Evolutionary conservation across 37 sponge, comb jelly and placozoan genomes (phyloP).

Genomic region (Petrosia ficiformis): DNA sequence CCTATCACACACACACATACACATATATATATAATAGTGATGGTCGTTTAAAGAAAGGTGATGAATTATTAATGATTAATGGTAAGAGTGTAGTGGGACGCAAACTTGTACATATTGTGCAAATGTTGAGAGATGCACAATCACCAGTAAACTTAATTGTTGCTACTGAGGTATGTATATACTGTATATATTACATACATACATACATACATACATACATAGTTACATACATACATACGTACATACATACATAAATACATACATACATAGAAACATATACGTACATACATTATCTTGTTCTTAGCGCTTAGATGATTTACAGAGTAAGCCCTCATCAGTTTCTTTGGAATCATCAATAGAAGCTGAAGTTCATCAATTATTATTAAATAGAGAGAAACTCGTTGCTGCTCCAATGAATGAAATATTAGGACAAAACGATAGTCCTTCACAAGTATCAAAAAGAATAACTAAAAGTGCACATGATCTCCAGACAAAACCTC

Average conservation of each 20-base stretch:
- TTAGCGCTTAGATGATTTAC: not conserved
- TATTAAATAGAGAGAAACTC: too few relatives aligned
- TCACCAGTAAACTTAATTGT: constrained; percentile 60
- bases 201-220: not conserved
- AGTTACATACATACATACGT: too few relatives aligned
- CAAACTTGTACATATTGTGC: constrained; percentile 50
- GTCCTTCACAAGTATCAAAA: too few relatives aligned
- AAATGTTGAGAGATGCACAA: constrained; percentile 38
- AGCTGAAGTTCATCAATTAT: not conserved
- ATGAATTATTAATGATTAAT: constrained; percentile 76
- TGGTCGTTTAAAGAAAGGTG: constrained; percentile 56
- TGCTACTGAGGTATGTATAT: constrained; percentile 37
- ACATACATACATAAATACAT: too few relatives aligned
- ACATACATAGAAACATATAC: too few relatives aligned
- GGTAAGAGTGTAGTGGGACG: constrained; percentile 64
- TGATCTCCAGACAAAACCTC: too few relatives aligned
- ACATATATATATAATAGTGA: too few relatives aligned
- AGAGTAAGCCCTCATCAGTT: not conserved
- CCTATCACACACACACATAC: not conserved
- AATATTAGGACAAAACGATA: not conserved
- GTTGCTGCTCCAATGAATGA: not conserved
- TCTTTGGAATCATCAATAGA: not conserved
- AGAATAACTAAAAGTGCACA: too few relatives aligned
- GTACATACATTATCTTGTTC: too few relatives aligned
- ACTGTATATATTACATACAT: too few relatives aligned